Evolutionary conservation across 1,140 invertebrate genomes (phyloP), one percentile per base, ranked within the genome.

Genomic region (Eueides isabella): DNA sequence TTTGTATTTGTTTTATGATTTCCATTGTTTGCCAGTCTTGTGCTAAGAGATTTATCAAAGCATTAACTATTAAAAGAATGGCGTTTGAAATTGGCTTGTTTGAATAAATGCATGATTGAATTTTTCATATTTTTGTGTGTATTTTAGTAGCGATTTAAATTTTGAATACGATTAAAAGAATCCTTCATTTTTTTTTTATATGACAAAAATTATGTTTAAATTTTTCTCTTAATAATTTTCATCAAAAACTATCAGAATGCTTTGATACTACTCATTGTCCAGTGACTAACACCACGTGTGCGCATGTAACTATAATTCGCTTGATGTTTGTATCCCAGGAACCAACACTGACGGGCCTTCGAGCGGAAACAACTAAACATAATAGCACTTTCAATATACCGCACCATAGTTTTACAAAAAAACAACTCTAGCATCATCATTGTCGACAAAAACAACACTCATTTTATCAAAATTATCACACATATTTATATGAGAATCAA

Each of bases 231-330:
- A n/a, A 55, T 55, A 0, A 23, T 55, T 55, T 55, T 55, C 23
- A 55, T 55, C 7, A 55, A 26, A 55, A 26, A 55, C 19, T 2
- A 23, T 6, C 5, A 30, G 11, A 63, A 74, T 71, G 68, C 70
- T 76, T 73, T 82, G 79, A 72, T 72, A 77, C 77, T 79, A 78
- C 67, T 76, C 71, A 73, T 55, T 64, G 55, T 78, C 38, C 71
- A 77, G 83, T 88, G 79, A 89, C 89, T 92, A 90, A 91, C 77
- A 64, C 71, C 80, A 88, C 85, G 83, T 89, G 88, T 90, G 89
- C 86, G 90, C 90, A 87, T 87, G 88, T 91, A 91, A 89, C 86
- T 82, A 76, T 79, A 78, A 84, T 70, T 82, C 48, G 76, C 75
- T 77, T 71, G 71, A 67, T 63, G 61, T 76, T 76, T 74, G 71